Base-by-base conservation (phyloP, 2,797 vertebrate species). In the Sebastiscus albofasciatus region DNA sequence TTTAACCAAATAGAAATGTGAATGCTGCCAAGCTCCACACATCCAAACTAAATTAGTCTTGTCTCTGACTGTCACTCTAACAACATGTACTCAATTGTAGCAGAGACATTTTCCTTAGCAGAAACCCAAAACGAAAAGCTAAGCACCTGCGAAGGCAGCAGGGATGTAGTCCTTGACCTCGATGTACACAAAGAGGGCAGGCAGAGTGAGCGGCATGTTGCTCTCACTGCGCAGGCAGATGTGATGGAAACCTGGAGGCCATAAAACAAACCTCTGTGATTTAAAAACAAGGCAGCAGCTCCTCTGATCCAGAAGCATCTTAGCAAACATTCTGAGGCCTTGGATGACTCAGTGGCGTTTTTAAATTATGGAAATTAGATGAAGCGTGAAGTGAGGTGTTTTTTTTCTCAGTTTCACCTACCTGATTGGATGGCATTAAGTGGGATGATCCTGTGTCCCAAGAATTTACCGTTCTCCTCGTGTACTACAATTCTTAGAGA, bases 81-180 rank as follows among this genome's bases (percentile, higher is more conserved):
- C 24, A 72, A 81, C 61, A 75, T 18, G 27, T 6, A 83, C 81
- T 75, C 13, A 83, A 42, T 46, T 68, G 22, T 9, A 79, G 22
- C 33, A 26, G 13, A 59, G n/a, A 16, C 34, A 69, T 75, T 67
- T 77, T 77, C 2, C 61, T 75, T 52, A 72, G 3, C 18, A 36
- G 66, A 75, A 74, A n/a, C 12, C 67, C 18, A 77, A 55, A 64
- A 10, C 36, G 7, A 87, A 84, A 84, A 75, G 5, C 24, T 58
- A 74, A 67, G 60, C 68, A 99, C 99, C 99, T 95, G 98, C 97
- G 92, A 98, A 99, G 4, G 97, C 97, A 10, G 98, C 98, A 0
- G 99, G 98, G 39, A 99, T 96, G 2, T 99, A 99, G 93, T 99
- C 99, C 93, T 99, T 99, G 89, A 99, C 94, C 89, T 99, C 98